Evolutionary conservation across 2,113 vertebrate species (phyloP), one percentile per base, ranked within the genome.

Genomic region (Nothocercus nigrocapillus): DNA sequence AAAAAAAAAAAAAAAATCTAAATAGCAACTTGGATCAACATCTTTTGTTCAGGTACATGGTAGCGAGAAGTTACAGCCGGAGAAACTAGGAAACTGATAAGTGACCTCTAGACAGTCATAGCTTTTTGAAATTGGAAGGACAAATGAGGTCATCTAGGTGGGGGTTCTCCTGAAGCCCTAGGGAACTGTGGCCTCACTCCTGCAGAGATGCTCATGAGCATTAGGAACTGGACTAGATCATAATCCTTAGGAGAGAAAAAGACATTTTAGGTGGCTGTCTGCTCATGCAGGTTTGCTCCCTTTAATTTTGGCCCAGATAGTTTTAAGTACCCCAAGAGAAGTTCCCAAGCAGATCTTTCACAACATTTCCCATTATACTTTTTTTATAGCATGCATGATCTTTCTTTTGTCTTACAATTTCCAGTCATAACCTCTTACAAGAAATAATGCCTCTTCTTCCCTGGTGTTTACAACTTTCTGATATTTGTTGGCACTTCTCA

Each of bases 401-500:
- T 93, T 84, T 87, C 38, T 25, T 96, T 93, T 78, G 62, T 49
- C 62, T 75, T 38, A 72, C 78, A 76, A 78, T 49, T 92, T 78
- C 70, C 88, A 51, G 40, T 70, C 82, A 24, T 70, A 89, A 9
- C 76, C 69, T 72, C 81, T 89, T 82, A 86, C 78, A 58, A 90
- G 92, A 96, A 95, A 84, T 75, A 79, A 93, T 45, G 80, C 59
- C 58, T 75, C 76, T 86, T 68, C 94, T 95, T 79, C 69, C 47
- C n/a, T 79, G 58, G 77, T 92, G 83, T 95, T 94, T 92, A 90
- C 40, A 79, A 62, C 90, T 82, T 79, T 87, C 93, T 86, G 86
- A 45, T 89, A 88, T 1, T 5, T 89, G 82, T 78, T 95, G 93
- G 89, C 87, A 74, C n/a, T 28, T 82, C 79, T 66, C 82, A 91